Evolutionary conservation across 2,888 invertebrate genomes (phyloP).

Genomic region (Tetranychus piercei): DNA sequence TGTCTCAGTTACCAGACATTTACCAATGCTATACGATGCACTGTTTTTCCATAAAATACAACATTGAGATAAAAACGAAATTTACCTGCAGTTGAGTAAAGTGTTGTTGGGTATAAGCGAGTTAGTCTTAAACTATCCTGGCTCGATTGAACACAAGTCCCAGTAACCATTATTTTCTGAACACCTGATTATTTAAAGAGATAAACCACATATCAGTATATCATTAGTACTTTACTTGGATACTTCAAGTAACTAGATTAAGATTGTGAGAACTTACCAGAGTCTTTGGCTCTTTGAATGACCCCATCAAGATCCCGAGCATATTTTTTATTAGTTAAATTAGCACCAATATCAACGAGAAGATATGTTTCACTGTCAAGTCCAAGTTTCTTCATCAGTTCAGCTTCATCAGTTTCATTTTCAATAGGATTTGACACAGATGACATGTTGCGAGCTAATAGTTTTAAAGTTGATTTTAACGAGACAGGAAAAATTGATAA

Average conservation of each 20-base stretch:
- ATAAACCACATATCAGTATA: neutral
- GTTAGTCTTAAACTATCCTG: conserved; percentile 75
- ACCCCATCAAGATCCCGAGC: conserved; percentile 76
- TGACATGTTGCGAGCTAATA: neutral
- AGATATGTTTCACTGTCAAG: conserved; percentile 41
- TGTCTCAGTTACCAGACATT: neutral
- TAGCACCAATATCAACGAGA: conserved; percentile 75
- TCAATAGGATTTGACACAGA: neutral
- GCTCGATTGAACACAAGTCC: conserved; percentile 67
- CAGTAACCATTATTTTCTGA: conserved; percentile 81
- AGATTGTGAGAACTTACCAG: conserved; percentile 42
- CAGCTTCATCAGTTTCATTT: neutral
- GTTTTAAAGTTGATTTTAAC: neutral
- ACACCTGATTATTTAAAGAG: conserved; percentile 44
- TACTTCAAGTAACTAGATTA: neutral
- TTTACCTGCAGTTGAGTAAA: conserved; percentile 72
- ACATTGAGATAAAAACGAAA: neutral
- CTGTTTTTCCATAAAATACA: neutral
- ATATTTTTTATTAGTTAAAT: conserved; percentile 81
- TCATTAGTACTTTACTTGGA: too few species aligned
- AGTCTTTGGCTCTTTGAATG: conserved; percentile 72
- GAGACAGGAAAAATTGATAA: neutral
- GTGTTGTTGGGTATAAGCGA: conserved; percentile 67
- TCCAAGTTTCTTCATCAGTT: conserved; percentile 10
- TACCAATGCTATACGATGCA: too few species aligned